Evolutionary conservation across 2,888 invertebrate species (phyloP).

Genomic region (Brenthis ino): DNA sequence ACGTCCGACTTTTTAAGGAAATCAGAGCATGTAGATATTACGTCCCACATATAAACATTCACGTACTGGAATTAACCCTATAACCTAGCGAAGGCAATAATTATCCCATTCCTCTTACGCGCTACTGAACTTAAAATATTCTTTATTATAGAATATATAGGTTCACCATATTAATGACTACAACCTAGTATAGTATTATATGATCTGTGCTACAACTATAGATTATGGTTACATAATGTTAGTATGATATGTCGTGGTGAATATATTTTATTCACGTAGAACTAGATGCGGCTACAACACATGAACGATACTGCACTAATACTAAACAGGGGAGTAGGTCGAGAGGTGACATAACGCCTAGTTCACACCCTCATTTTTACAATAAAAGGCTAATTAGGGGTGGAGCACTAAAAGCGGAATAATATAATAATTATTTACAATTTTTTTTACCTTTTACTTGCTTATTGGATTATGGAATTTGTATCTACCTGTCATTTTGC

Average conservation of each 20-base stretch:
- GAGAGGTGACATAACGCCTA: conserved; percentile 31
- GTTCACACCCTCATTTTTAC: conserved; percentile 28
- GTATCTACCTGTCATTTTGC: too few relatives aligned
- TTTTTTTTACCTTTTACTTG: background rate
- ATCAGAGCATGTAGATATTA: too few relatives aligned
- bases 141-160: too few relatives aligned
- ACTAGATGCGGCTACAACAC: conserved; percentile 10
- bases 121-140: too few relatives aligned
- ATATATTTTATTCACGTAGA: conserved; percentile 22
- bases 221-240: background rate
- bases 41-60: too few relatives aligned
- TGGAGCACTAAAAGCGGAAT: background rate
- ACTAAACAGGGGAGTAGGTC: conserved; percentile 33
- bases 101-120: too few relatives aligned
- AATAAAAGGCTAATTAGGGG: conserved; percentile 25
- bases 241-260: background rate
- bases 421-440: background rate
- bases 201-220: background rate
- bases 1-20: too few relatives aligned
- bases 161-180: background rate
- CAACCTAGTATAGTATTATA: background rate
- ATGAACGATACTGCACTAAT: conserved; percentile 17
- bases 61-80: too few relatives aligned
- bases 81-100: too few relatives aligned
- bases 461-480: background rate